phyloP scores from a whole-genome alignment of 2,888 invertebrate species.

The Subacronicta megacephala region DNA sequence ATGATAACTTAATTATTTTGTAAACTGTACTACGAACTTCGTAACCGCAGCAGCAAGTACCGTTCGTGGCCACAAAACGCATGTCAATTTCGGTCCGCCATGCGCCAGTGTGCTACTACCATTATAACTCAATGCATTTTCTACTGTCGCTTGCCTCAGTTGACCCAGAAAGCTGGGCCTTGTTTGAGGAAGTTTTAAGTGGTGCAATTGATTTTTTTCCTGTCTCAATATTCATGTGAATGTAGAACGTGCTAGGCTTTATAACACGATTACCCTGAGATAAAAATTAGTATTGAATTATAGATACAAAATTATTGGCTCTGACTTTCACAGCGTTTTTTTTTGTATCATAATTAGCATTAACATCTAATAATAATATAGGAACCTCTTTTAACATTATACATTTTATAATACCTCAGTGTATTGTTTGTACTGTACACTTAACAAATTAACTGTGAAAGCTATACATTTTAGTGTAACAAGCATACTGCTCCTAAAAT shows the following conservation, averaged over 20 bases:
- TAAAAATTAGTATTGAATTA: not conserved
- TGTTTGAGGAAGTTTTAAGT: constrained; percentile 53
- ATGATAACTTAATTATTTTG: no score
- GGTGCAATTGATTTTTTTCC: constrained; percentile 42
- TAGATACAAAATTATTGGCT: not conserved
- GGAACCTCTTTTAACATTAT: no score
- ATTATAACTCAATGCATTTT: constrained; percentile 56
- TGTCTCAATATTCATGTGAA: constrained; percentile 29
- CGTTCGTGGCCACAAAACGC: constrained; percentile 17
- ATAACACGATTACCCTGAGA: not conserved
- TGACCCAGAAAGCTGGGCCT: constrained; percentile 55
- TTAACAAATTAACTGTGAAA: no score
- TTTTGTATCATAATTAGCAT: no score
- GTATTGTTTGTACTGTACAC: no score
- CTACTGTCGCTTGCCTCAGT: constrained; percentile 49
- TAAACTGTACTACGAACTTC: constrained; percentile 6
- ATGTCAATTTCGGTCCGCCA: constrained; percentile 18
- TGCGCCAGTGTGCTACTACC: constrained; percentile 39
- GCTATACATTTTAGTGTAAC: no score
- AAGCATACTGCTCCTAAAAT: no score
- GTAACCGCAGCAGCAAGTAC: constrained; percentile 16
- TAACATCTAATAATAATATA: no score
- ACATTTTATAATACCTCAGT: no score
- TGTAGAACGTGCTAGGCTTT: not conserved
- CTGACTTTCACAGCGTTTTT: not conserved